Conservation (phyloP, 2,113 vertebrate genomes). For the Leptosomus discolor region DNA sequence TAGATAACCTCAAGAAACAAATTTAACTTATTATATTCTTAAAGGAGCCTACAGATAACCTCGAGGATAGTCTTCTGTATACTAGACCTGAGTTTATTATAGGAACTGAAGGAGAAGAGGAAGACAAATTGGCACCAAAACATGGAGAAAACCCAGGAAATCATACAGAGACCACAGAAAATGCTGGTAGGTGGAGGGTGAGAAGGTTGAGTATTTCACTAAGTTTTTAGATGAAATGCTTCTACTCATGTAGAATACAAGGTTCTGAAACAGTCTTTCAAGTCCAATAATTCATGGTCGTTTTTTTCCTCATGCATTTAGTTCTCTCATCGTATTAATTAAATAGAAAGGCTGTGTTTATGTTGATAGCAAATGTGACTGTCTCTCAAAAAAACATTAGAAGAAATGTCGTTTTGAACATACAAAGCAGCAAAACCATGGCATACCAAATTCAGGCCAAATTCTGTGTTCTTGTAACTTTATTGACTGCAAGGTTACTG, state of each 20-base stretch:
- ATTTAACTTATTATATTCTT: conserved; percentile 42
- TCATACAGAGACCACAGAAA: conserved; percentile 71
- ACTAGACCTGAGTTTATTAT: conserved; percentile 84
- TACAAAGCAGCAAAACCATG: background rate
- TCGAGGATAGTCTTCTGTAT: conserved; percentile 92
- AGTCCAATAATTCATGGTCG: background rate
- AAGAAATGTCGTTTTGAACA: background rate
- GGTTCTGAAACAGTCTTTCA: background rate
- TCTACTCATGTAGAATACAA: background rate
- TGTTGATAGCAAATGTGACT: background rate
- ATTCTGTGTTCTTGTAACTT: background rate
- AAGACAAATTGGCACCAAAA: conserved; percentile 73
- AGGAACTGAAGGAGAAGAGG: conserved; percentile 82
- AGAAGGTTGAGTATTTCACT: background rate
- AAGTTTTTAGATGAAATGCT: background rate
- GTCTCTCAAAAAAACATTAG: background rate
- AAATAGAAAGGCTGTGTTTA: background rate
- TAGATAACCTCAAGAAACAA: background rate
- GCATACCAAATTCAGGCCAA: too few relatives aligned
- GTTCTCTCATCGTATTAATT: background rate
- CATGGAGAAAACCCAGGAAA: conserved; percentile 84
- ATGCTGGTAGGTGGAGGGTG: conserved; percentile 75
- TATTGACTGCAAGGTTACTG: background rate
- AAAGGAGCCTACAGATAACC: conserved; percentile 92
- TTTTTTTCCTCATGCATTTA: background rate